Base-by-base conservation (phyloP, 2,113 vertebrate species). In the Oceanodroma tethys region DNA sequence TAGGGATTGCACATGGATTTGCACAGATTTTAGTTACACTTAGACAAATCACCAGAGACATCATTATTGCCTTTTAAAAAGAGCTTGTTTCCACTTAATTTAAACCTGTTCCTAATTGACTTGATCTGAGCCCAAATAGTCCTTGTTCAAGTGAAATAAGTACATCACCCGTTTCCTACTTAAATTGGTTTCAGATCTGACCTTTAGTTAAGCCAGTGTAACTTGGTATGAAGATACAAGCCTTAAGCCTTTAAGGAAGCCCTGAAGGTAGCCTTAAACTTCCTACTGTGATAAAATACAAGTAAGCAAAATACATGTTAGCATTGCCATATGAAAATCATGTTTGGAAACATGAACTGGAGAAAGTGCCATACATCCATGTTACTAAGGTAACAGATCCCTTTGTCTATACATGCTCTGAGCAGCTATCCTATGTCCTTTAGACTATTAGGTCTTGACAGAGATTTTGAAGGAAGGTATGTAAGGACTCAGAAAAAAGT, bases 1-100 rank as follows among this genome's bases (percentile, higher is more conserved):
- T 92, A 91, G 65, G 47, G 79, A 62, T 90, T 93, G 55, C 47
- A 83, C 72, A 18, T 58, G 75, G 59, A 94, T 94, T 92, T 94
- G 42, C 71, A 76, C 92, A 58, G 72, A 70, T 90, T 93, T 90
- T 92, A 81, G 58, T 63, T 88, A 78, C 55, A 34, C 38, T 73
- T 30, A 27, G 42, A 62, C 22, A 70, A 88, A 93, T 86, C 85
- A 59, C 58, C 16, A 45, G 60, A 75, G 78, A 70, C 58, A 22
- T 56, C 71, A 43, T 88, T 89, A 74, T 25, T 88, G 55, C 55
- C 72, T 91, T 94, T 94, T 76, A 48, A 68, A 92, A 92, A 58
- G 43, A 76, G 14, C 58, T 85, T 94, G 17, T 86, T 96, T 96
- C 58, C 29, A 32, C 47, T 93, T 76, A 59, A 56, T 80, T 90